A percentile compares a stretch with the other conserved stretches of the same genome.
phyloP scores from a whole-genome alignment of 2,113 vertebrate species.

The Boulengeromyrus knoepffleri region DNA sequence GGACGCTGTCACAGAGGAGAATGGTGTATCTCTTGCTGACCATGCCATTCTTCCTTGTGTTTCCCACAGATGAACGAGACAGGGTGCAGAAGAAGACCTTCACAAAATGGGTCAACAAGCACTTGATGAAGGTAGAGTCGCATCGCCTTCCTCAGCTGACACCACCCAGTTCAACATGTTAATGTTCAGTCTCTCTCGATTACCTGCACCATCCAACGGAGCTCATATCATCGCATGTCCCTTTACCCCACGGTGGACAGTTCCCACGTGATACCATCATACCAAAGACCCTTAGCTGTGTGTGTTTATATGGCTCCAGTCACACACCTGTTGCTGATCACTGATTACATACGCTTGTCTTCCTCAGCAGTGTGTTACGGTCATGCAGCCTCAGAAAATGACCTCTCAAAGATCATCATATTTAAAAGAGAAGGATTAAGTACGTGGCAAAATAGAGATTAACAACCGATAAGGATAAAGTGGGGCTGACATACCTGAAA shows the following conservation, averaged over 20 bases:
- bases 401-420: neutral
- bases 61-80: constrained; percentile 86
- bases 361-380: neutral
- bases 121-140: constrained; percentile 79
- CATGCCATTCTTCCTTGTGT: constrained; percentile 24
- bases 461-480: neutral
- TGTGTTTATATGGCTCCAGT: no score
- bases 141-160: neutral
- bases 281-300: neutral
- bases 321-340: neutral
- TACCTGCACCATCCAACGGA: neutral
- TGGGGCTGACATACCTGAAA: neutral
- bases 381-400: neutral
- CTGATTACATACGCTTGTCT: neutral
- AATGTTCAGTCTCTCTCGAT: neutral
- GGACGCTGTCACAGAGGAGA: no score
- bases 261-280: no score
- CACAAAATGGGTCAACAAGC: constrained; percentile 98
- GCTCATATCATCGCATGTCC: neutral
- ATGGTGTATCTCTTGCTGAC: neutral
- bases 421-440: neutral
- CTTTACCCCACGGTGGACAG: neutral
- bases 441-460: neutral
- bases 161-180: neutral
- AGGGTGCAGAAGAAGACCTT: constrained; percentile 96